Evolutionary conservation across 2,888 invertebrate genomes (phyloP).

Genomic region (Crepidodera aurea): DNA sequence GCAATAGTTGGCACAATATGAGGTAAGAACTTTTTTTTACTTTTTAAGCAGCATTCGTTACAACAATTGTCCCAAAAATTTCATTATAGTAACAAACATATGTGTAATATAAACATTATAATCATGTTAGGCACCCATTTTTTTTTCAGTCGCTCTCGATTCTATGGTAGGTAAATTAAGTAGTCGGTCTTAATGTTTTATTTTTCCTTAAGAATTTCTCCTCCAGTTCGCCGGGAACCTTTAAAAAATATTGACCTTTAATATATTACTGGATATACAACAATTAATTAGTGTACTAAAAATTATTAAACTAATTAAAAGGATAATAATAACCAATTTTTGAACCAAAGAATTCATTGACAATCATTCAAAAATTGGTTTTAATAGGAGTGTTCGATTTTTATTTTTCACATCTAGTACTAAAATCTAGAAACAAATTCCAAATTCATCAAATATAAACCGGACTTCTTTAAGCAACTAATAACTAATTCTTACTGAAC

Average conservation of each 20-base stretch:
- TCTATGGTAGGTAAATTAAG: conserved; percentile 29
- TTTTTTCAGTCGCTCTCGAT: conserved; percentile 43
- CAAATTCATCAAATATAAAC: no score
- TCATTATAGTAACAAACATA: background rate
- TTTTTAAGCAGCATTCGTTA: background rate
- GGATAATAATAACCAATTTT: no score
- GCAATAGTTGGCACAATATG: no score
- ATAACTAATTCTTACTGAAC: no score
- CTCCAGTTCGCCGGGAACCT: conserved; percentile 69
- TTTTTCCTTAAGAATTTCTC: conserved; percentile 63
- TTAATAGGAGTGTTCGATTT: no score
- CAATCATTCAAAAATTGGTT: no score
- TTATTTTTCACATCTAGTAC: no score
- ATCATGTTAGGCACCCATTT: conserved; percentile 48
- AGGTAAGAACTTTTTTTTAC: background rate
- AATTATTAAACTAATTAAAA: background rate
- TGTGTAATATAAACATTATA: conserved; percentile 32
- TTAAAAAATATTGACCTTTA: conserved; percentile 54
- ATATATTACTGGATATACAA: conserved; percentile 10
- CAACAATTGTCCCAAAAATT: background rate
- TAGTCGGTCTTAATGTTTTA: conserved; percentile 38
- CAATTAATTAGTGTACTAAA: background rate
- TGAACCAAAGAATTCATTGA: no score
- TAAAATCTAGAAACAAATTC: no score
- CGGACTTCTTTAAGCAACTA: no score